phyloP scores from a whole-genome alignment of 53 echinoderm and acorn worm genomes.

The Stichopus horrens region DNA sequence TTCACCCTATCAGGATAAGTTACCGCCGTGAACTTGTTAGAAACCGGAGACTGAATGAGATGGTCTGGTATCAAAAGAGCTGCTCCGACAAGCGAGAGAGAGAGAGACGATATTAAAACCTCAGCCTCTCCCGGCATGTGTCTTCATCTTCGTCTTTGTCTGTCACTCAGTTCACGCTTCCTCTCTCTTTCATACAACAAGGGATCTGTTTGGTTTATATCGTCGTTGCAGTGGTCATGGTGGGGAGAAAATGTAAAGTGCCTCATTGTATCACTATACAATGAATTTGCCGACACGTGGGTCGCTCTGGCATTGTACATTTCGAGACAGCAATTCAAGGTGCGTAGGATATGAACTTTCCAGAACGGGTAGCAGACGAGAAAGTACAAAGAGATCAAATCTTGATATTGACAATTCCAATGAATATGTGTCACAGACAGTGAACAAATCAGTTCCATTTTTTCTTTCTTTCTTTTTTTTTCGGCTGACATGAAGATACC shows the following conservation, averaged over 20 bases:
- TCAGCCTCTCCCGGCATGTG: background rate
- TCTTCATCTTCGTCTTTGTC: background rate
- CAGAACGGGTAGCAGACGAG: too few species aligned
- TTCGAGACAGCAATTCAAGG: too few species aligned
- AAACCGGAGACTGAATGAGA: background rate
- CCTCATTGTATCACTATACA: background rate
- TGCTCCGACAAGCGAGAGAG: background rate
- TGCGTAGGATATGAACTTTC: too few species aligned
- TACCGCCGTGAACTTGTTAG: background rate
- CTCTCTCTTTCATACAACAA: background rate
- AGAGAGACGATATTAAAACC: background rate
- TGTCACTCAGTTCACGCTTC: background rate
- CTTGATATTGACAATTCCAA: too few species aligned
- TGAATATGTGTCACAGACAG: too few species aligned
- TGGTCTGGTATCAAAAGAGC: background rate
- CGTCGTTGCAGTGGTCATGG: background rate
- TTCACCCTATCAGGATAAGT: background rate
- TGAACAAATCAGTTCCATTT: too few species aligned
- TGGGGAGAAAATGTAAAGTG: background rate
- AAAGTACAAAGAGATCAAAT: too few species aligned
- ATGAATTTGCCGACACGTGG: too few species aligned
- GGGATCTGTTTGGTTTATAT: background rate
- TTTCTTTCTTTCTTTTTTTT: too few species aligned
- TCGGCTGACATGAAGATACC: too few species aligned
- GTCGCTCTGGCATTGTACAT: too few species aligned